Evolutionary conservation across 37 sponge, comb jelly and placozoan genomes (phyloP).

Genomic region (Geodia barretti): DNA sequence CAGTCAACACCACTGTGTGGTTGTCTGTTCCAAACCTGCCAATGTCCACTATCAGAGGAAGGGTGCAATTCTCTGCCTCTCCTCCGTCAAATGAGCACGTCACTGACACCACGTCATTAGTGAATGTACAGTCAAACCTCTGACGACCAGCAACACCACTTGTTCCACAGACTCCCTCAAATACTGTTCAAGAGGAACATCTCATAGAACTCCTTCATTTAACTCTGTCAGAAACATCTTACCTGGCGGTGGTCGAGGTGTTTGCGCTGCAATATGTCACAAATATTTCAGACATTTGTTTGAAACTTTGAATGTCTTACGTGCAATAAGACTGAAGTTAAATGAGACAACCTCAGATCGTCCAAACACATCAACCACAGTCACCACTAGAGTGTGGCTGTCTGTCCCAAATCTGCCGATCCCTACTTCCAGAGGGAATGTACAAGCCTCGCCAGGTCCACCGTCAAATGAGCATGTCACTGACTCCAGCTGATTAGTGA

Average conservation of each 20-base stretch:
- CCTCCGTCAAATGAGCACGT: neutral
- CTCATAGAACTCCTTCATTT: neutral
- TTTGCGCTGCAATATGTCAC: too few species aligned
- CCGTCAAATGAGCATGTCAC: neutral
- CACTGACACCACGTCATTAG: neutral
- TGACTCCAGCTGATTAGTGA: neutral
- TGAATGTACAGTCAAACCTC: neutral
- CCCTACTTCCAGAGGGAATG: neutral
- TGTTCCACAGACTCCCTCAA: neutral
- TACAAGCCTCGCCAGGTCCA: neutral
- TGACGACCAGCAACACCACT: neutral
- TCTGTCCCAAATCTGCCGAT: neutral
- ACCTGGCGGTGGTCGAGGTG: too few species aligned
- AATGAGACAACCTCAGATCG: neutral
- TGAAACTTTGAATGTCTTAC: too few species aligned
- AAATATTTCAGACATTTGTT: too few species aligned
- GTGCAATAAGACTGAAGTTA: neutral
- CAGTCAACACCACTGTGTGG: neutral
- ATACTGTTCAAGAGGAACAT: neutral
- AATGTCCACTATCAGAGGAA: neutral
- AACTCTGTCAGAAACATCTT: neutral
- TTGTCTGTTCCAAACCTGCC: neutral
- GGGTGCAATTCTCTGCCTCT: neutral
- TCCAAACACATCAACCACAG: neutral
- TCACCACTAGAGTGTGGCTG: neutral